Evolutionary conservation across 2,113 vertebrate genomes (phyloP), one percentile per base, ranked within the genome.

Genomic region (Sialia sialis): DNA sequence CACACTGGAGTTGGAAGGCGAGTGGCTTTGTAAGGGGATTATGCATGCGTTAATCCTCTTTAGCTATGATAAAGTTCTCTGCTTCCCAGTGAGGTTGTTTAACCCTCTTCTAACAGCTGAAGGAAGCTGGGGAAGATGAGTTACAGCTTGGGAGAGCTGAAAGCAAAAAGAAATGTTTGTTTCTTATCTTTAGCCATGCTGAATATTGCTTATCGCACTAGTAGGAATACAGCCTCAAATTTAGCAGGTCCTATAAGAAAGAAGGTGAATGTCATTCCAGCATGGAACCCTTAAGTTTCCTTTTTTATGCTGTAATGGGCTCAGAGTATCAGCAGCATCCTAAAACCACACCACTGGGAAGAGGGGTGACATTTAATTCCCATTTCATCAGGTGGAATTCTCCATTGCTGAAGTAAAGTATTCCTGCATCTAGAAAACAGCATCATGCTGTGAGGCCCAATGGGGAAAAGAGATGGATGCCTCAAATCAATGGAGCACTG

Each of bases 1-100:
- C 8, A 9, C 84, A 59, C 46, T 38, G 30, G 70, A 91, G 78
- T 81, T 94, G 87, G 84, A 91, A 95, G 87, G 91, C 93, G 84
- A 97, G 78, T 95, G 89, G 88, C 78, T 96, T 93, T 97, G 94
- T 95, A 89, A 95, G 77, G 87, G 92, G 94, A 95, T 97, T 96
- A 96, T 14, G 26, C 1, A 16, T 67, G 69, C 0, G 4, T 86
- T 97, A 95, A 96, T 96, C 95, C 92, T 94, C 66, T 73, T 96
- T 83, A 77, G 86, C 88, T 81, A 77, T 92, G 87, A 94, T 86
- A 90, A 96, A 94, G 90, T 93, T 92, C 90, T 91, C 55, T 93
- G 70, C 75, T 95, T 97, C 92, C 78, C 69, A 67, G 75, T 18
- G 80, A 88, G 88, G 39, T 68, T 88, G 75, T 77, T 97, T 93